phyloP scores from a whole-genome alignment of 2,888 invertebrate species.

The Dorcus parallelipipedus region DNA sequence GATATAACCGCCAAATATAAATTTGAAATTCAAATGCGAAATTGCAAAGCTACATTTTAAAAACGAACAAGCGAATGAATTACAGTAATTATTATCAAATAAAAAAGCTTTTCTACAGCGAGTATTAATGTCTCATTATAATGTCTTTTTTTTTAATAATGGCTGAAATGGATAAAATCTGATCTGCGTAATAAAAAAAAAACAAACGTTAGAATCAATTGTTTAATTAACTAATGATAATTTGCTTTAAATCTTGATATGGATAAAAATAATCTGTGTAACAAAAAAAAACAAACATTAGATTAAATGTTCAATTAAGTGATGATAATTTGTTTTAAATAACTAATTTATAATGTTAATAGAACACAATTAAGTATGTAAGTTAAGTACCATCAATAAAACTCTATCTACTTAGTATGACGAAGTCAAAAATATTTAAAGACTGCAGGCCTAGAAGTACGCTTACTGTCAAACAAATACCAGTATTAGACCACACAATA shows the following conservation, averaged over 20 bases:
- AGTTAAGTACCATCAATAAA: conserved; percentile 11
- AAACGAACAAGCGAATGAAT: too few relatives aligned
- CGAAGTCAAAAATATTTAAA: conserved; percentile 15
- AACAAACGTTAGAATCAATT: not conserved
- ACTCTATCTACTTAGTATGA: conserved; percentile 6
- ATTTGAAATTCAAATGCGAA: not conserved
- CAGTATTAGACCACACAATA: conserved; percentile 39
- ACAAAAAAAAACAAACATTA: too few relatives aligned
- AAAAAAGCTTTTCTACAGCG: too few relatives aligned
- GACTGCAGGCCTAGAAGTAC: conserved; percentile 21
- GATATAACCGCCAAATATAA: not conserved
- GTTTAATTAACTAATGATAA: not conserved
- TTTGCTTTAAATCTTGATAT: not conserved
- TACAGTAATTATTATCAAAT: too few relatives aligned
- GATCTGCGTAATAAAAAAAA: too few relatives aligned
- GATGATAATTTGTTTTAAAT: not conserved
- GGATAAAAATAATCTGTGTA: too few relatives aligned
- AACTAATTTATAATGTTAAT: conserved; percentile 11
- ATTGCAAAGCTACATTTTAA: too few relatives aligned
- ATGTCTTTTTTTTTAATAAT: too few relatives aligned
- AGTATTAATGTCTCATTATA: too few relatives aligned
- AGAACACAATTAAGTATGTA: conserved; percentile 15
- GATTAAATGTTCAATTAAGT: not conserved
- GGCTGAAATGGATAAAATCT: too few relatives aligned
- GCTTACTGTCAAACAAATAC: conserved; percentile 34